Conservation (phyloP, 2,113 vertebrate species). For the Puntigrus tetrazona region DNA sequence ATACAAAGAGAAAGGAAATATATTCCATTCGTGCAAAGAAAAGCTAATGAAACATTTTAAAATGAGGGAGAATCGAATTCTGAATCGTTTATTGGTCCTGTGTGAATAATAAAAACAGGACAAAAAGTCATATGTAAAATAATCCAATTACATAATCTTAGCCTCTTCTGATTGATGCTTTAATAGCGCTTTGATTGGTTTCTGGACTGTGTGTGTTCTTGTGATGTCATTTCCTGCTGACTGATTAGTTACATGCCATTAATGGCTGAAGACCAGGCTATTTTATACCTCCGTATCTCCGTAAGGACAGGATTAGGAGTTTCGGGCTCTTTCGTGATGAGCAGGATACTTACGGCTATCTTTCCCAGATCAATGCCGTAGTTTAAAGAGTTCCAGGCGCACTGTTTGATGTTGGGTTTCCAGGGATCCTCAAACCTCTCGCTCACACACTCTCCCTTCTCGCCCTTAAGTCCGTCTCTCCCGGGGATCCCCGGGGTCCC, state of each 20-base stretch:
- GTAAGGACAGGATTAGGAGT: background rate
- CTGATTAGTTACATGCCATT: background rate
- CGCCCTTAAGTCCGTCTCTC: slow-evolving; percentile 84
- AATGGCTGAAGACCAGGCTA: background rate
- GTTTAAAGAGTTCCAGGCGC: slow-evolving; percentile 83
- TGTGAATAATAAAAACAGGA: no score
- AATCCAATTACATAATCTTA: no score
- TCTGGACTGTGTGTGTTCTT: background rate
- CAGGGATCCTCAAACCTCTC: slow-evolving; percentile 84
- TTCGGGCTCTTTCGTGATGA: background rate
- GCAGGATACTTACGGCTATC: slow-evolving; percentile 76
- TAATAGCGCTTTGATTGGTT: background rate
- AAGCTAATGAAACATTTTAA: no score
- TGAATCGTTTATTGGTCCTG: no score
- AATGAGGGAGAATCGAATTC: no score
- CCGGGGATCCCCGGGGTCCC: slow-evolving; percentile 86
- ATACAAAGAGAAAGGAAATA: no score
- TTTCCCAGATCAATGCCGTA: slow-evolving; percentile 89
- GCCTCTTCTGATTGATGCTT: background rate
- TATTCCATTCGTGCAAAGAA: no score
- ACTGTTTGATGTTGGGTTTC: slow-evolving; percentile 89
- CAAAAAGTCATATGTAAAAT: no score
- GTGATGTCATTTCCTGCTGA: background rate
- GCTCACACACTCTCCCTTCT: slow-evolving; percentile 84
- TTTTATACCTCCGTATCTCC: background rate